Percentiles rank a stretch among this genome's conserved stretches.
Conservation (phyloP, 2,888 invertebrate species). For the Melieria picta region DNA sequence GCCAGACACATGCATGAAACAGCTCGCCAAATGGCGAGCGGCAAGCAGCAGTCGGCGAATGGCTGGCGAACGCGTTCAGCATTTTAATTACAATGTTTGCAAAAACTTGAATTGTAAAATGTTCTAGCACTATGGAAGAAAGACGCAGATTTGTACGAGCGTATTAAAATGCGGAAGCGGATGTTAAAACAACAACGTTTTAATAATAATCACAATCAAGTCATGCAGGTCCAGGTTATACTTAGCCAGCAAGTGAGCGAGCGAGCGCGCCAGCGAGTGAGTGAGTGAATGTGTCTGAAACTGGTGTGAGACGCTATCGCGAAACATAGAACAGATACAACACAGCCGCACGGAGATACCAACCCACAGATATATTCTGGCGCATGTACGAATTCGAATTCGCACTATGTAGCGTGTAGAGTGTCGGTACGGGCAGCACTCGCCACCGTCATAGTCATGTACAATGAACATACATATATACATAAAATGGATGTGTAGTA, state of each 20-base stretch:
- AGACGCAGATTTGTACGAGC: slow-evolving; percentile 1
- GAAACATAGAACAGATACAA: not conserved
- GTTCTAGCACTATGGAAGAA: slow-evolving; percentile 27
- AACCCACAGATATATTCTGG: not conserved
- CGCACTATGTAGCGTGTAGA: no score
- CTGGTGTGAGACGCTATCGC: slow-evolving; percentile 13
- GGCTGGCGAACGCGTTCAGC: slow-evolving; percentile 38
- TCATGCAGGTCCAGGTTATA: slow-evolving; percentile 53
- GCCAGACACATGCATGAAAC: no score
- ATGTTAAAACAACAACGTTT: slow-evolving; percentile 55
- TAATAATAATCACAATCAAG: slow-evolving; percentile 62
- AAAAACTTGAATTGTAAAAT: slow-evolving; percentile 30
- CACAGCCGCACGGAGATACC: not conserved
- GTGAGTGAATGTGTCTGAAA: slow-evolving; percentile 2
- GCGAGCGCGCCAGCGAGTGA: slow-evolving; percentile 1
- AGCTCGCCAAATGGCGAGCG: slow-evolving; percentile 9
- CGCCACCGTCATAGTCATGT: no score
- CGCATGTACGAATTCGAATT: not conserved
- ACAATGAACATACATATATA: not conserved
- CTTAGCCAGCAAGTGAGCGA: slow-evolving; percentile 16
- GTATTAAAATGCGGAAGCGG: slow-evolving; percentile 62
- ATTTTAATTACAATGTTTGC: slow-evolving; percentile 41
- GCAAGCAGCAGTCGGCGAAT: slow-evolving; percentile 3
- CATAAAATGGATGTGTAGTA: not conserved
- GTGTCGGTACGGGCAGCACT: no score